phyloP scores from a whole-genome alignment of 2,888 invertebrate genomes.

The Drosophila phalerata region DNA sequence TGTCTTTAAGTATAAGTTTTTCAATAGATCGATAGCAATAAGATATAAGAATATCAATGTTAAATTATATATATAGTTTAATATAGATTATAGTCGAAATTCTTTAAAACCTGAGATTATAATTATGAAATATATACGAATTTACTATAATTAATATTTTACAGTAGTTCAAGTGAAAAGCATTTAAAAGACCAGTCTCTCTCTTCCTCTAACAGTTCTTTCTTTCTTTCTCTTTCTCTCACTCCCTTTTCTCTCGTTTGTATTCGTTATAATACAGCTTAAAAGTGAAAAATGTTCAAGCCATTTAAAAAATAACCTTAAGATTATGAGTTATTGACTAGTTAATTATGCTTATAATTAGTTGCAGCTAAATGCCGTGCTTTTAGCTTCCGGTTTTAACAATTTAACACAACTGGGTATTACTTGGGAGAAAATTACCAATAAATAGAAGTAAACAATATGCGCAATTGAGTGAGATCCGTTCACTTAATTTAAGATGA shows the following conservation, averaged over 20 bases:
- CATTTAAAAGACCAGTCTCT: background rate
- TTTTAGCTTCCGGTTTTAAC: slow-evolving; percentile 16
- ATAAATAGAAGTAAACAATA: background rate
- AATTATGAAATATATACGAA: too few species aligned
- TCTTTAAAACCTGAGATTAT: too few species aligned
- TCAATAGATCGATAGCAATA: too few species aligned
- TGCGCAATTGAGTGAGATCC: background rate
- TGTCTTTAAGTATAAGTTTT: too few species aligned
- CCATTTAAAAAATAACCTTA: slow-evolving; percentile 16
- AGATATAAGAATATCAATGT: too few species aligned
- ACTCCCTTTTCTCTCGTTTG: background rate
- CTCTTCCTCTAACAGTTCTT: background rate
- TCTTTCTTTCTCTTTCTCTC: background rate
- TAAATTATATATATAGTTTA: too few species aligned
- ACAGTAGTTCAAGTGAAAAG: background rate
- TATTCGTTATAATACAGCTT: background rate
- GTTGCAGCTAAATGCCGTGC: slow-evolving; percentile 8
- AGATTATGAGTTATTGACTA: slow-evolving; percentile 12
- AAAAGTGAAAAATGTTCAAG: slow-evolving; percentile 3
- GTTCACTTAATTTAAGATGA: slow-evolving; percentile 7
- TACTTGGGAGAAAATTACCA: background rate
- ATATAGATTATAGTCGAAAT: too few species aligned
- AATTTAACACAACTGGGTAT: background rate
- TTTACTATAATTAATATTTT: background rate
- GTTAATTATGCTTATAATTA: slow-evolving; percentile 17